Percentiles rank a stretch among this genome's conserved stretches.
Evolutionary conservation across 2,113 vertebrate species (phyloP).

Genomic region (Perccottus glenii): DNA sequence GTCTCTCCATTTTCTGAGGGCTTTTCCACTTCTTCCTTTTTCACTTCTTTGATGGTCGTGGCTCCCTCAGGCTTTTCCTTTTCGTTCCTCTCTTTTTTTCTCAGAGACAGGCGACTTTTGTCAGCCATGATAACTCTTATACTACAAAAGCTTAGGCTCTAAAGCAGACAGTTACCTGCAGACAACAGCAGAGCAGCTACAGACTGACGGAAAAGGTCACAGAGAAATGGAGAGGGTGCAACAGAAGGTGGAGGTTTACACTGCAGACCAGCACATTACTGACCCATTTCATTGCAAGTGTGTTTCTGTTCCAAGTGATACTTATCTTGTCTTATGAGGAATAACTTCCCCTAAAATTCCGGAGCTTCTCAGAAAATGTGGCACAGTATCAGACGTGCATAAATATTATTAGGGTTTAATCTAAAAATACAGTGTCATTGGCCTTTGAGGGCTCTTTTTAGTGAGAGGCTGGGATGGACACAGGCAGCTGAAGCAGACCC

Average conservation of each 20-base stretch:
- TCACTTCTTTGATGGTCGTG: conserved; percentile 24
- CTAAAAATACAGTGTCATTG: conserved; percentile 42
- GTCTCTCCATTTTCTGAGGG: conserved; percentile 14
- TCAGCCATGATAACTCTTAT: conserved; percentile 61
- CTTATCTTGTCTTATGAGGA: background rate
- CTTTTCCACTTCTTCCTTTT: conserved; percentile 14
- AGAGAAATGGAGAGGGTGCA: background rate
- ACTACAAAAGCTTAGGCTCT: background rate
- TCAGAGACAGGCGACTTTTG: conserved; percentile 20
- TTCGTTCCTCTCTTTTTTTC: conserved; percentile 47
- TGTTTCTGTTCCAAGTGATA: background rate
- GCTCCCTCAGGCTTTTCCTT: conserved; percentile 6
- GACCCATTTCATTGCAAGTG: background rate
- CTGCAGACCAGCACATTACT: background rate
- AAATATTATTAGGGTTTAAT: conserved; percentile 14
- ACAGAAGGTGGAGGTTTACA: conserved; percentile 1
- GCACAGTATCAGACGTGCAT: background rate
- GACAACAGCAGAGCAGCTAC: background rate
- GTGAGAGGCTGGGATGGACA: conserved; percentile 31
- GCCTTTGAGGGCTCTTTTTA: conserved; percentile 41
- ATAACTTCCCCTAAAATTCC: background rate
- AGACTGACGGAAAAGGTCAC: background rate
- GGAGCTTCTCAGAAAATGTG: background rate
- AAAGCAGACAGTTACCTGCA: background rate
- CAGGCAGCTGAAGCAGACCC: conserved; percentile 64